phyloP scores from a whole-genome alignment of 2,888 invertebrate genomes.

The Gibbula magus region DNA sequence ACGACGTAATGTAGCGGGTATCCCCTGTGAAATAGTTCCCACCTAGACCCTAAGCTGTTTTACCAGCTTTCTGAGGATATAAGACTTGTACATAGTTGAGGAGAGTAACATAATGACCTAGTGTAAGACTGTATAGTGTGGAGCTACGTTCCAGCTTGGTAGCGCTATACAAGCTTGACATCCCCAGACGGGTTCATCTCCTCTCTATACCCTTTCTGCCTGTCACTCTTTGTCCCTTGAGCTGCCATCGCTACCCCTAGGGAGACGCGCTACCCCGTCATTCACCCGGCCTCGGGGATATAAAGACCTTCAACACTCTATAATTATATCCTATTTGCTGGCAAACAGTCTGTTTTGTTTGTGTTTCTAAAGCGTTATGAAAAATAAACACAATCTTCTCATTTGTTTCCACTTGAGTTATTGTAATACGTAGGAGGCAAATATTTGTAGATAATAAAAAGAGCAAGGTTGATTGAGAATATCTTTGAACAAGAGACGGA shows the following conservation, averaged over 20 bases:
- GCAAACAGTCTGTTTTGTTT: constrained; percentile 13
- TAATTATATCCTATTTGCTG: constrained; percentile 20
- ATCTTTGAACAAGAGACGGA: constrained; percentile 9
- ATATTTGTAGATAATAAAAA: constrained; percentile 18
- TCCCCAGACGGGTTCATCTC: too few relatives aligned
- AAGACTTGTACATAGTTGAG: too few relatives aligned
- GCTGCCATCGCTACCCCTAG: not conserved
- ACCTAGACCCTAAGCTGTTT: too few relatives aligned
- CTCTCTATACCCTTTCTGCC: not conserved
- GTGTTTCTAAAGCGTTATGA: constrained; percentile 21
- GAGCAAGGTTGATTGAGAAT: constrained; percentile 6
- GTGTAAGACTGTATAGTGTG: too few relatives aligned
- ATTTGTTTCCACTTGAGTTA: constrained; percentile 24
- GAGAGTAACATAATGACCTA: too few relatives aligned
- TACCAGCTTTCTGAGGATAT: too few relatives aligned
- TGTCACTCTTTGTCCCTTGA: constrained; percentile 4
- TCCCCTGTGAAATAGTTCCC: too few relatives aligned
- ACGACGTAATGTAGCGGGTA: too few relatives aligned
- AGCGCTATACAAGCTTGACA: too few relatives aligned
- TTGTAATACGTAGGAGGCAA: constrained; percentile 14
- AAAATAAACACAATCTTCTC: constrained; percentile 15
- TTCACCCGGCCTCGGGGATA: not conserved
- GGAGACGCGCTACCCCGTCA: not conserved
- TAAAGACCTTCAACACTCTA: constrained; percentile 9
- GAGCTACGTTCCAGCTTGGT: too few relatives aligned